Base-by-base conservation (phyloP, 1,140 invertebrate genomes). In the Trissolcus basalis region DNA sequence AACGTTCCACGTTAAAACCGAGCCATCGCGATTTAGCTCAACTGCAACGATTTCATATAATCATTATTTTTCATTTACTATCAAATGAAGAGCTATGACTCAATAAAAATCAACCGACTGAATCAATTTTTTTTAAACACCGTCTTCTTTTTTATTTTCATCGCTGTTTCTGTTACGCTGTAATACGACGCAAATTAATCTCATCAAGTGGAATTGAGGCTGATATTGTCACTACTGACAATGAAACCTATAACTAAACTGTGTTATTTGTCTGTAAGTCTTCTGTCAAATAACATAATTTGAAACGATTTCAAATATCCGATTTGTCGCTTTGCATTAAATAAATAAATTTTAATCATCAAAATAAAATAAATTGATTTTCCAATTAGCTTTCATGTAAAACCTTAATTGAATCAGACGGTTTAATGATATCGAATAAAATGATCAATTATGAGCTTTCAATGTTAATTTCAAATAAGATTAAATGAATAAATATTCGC, bases 221-320 rank as follows among this genome's bases (percentile, higher is more conserved):
- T 61, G 8, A 50, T 60, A 39, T 47, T 60, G n/a, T n/a, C n/a
- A n/a, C n/a, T n/a, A n/a, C n/a, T n/a, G 49, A 27, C 54, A 55
- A 69, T 55, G 15, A 70, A 56, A 50, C 58, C 58, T 49, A 44
- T 47, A 16, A 44, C 35, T 51, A 51, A 63, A 71, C 27, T 71
- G 53, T 71, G 53, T 58, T 71, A 71, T 15, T 63, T 49, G 0
- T 32, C 45, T 51, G 51, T 63, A 64, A 41, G 68, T 51, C 68
- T 63, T 71, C 68, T 47, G 39, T 63, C 43, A 63, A 63, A 51
- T 56, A 63, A 49, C 16, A n/a, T 49, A 10, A 47, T 19, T 8
- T 36, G 6, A 59, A 19, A 14, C 33, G 45, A 60, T 7, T 60
- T 60, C 6, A 6, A 39, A 7, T 16, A 15, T 33, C 39, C 41